Conservation (phyloP, 1,140 invertebrate species). For the Neuroterus valhalla region DNA sequence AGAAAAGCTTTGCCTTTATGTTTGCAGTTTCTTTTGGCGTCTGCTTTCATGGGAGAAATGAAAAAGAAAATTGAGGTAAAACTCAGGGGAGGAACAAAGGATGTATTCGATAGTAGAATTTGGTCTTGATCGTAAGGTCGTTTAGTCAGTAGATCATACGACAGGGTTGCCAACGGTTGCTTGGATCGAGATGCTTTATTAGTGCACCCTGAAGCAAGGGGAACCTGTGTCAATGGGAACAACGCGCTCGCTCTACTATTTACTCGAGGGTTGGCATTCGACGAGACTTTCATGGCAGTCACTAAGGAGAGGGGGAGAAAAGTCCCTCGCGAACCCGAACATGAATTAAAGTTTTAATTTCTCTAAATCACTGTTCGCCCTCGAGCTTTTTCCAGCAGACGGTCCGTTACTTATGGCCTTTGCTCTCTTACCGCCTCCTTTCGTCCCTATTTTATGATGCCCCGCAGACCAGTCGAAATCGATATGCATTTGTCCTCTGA, state of each 20-base stretch:
- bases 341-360: slow-evolving; percentile 77
- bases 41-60: background rate
- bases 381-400: slow-evolving; percentile 71
- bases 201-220: slow-evolving; percentile 58
- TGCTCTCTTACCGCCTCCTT: slow-evolving; percentile 69
- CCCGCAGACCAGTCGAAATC: slow-evolving; percentile 55
- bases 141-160: slow-evolving; percentile 51
- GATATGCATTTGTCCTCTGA: slow-evolving; percentile 63
- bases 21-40: background rate
- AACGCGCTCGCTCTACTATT: slow-evolving; percentile 64
- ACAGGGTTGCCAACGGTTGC: slow-evolving; percentile 43
- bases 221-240: slow-evolving; percentile 65
- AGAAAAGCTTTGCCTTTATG: too few relatives aligned
- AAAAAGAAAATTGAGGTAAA: background rate
- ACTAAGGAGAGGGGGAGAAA: slow-evolving; percentile 40
- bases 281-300: slow-evolving; percentile 52
- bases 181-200: slow-evolving; percentile 64
- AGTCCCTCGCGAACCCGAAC: slow-evolving; percentile 66
- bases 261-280: slow-evolving; percentile 63
- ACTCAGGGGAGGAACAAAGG: background rate
- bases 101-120: slow-evolving; percentile 24
- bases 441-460: slow-evolving; percentile 48
- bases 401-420: slow-evolving; percentile 73
- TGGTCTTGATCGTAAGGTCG: slow-evolving; percentile 43
- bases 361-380: slow-evolving; percentile 74